These are phyloP conservation scores for Synergus umbraculus DNA, from an alignment of 2,888 invertebrate genomes.

Conservation along the genomic window DNA sequence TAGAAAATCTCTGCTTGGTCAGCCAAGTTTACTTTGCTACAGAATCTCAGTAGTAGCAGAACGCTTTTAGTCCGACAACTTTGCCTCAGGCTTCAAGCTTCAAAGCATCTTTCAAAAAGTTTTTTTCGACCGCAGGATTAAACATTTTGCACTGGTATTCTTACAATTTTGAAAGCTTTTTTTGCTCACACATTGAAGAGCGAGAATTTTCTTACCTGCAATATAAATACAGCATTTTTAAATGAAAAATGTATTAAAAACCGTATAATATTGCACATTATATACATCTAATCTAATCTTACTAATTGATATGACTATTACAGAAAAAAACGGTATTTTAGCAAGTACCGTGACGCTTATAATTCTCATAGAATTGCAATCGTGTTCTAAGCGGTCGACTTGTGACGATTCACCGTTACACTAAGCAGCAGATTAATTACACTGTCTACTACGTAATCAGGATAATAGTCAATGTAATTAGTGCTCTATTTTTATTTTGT, in stretches of 20 bases:
- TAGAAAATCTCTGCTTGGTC: neutral
- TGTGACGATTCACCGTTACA: conserved; percentile 12
- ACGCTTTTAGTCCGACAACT: conserved; percentile 29
- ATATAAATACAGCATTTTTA: neutral
- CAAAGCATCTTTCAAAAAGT: conserved; percentile 23
- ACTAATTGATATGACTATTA: conserved; percentile 1
- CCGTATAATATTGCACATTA: no score
- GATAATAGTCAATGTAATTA: conserved; percentile 22
- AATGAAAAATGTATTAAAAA: neutral
- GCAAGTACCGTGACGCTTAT: conserved; percentile 27
- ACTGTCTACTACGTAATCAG: neutral
- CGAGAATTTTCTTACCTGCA: neutral
- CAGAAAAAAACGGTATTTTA: conserved; percentile 24
- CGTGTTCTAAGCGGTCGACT: conserved; percentile 22
- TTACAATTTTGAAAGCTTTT: neutral
- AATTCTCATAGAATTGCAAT: conserved; percentile 22
- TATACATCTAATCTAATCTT: neutral
- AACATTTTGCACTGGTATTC: neutral
- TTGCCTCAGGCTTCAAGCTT: conserved; percentile 5
- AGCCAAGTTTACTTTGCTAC: neutral
- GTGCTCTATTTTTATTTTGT: neutral
- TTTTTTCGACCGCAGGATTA: neutral
- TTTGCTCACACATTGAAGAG: neutral
- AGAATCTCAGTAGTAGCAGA: conserved; percentile 28
- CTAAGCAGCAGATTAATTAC: conserved; percentile 21